Percentiles rank a stretch among this genome's conserved stretches.
Conservation (phyloP, 2,113 vertebrate genomes). For the Apaloderma vittatum region DNA sequence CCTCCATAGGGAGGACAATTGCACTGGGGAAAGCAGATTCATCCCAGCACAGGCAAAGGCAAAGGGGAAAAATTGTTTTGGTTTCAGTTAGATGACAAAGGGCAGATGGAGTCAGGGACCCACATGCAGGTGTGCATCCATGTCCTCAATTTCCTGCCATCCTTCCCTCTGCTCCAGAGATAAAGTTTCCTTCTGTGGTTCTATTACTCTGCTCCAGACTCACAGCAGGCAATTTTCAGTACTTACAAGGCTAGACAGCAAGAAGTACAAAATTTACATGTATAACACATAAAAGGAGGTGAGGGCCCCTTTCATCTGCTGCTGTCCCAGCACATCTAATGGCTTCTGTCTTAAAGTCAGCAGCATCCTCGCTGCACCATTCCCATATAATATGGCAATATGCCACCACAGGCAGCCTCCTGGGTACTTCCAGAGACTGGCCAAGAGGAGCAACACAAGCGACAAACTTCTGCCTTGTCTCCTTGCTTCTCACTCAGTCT, state of each 20-base stretch:
- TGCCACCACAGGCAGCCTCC: fast-evolving
- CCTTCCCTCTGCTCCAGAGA: not conserved
- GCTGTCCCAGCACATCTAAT: not conserved
- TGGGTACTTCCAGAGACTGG: not conserved
- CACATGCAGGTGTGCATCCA: not conserved
- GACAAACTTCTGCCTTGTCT: not conserved
- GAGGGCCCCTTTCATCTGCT: not conserved
- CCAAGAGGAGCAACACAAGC: not conserved
- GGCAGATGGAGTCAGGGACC: not conserved
- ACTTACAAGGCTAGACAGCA: not conserved
- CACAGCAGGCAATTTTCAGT: not conserved
- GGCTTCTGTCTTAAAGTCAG: not conserved
- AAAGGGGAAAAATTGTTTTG: not conserved
- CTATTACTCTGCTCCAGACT: not conserved
- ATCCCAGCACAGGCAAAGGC: not conserved
- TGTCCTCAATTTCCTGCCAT: not conserved
- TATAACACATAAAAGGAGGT: not conserved
- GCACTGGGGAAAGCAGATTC: not conserved
- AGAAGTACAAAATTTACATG: not conserved
- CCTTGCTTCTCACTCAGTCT: not conserved
- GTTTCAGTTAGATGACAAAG: not conserved
- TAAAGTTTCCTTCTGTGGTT: not conserved
- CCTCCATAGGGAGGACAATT: not conserved
- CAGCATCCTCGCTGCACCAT: not conserved
- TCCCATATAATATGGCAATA: too few species aligned